phyloP scores from a whole-genome alignment of 2,797 vertebrate species.

The Leuciscus waleckii region DNA sequence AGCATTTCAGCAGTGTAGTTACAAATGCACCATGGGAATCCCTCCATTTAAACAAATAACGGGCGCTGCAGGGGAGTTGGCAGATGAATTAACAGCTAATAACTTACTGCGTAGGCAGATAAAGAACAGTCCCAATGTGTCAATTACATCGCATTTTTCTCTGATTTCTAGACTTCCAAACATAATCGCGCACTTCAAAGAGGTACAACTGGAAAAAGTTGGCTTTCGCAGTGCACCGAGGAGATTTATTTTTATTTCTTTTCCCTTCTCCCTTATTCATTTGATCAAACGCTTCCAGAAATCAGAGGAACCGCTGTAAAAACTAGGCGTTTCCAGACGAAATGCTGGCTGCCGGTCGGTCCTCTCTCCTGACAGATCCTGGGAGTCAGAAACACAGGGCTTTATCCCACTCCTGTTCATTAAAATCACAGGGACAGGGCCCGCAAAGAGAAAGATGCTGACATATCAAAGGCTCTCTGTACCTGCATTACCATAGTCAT shows the following conservation, averaged over 20 bases:
- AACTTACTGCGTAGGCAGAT: conserved; percentile 90
- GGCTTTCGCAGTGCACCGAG: conserved; percentile 59
- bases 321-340: not conserved
- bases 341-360: conserved; percentile 6
- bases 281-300: conserved; percentile 45
- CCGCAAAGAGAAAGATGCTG: conserved; percentile 79
- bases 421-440: conserved; percentile 77
- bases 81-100: conserved; percentile 99
- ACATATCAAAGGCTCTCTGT: conserved; percentile 83
- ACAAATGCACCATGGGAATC: conserved; percentile 97
- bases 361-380: conserved; percentile 33
- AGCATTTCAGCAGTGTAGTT: conserved; percentile 95
- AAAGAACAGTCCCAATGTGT: conserved; percentile 81
- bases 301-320: conserved; percentile 34
- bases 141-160: conserved; percentile 82
- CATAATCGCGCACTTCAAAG: conserved; percentile 63
- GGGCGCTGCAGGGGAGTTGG: conserved; percentile 92
- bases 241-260: conserved; percentile 51
- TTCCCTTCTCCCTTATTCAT: conserved; percentile 19
- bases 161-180: conserved; percentile 77
- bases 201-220: conserved; percentile 53
- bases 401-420: conserved; percentile 78
- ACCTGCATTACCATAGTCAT: conserved; percentile 87
- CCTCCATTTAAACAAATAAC: conserved; percentile 99
- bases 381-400: conserved; percentile 51